These are phyloP conservation scores for Cecropterus lyciades DNA, from an alignment of 1,140 invertebrate species.

Conservation along the genomic window DNA sequence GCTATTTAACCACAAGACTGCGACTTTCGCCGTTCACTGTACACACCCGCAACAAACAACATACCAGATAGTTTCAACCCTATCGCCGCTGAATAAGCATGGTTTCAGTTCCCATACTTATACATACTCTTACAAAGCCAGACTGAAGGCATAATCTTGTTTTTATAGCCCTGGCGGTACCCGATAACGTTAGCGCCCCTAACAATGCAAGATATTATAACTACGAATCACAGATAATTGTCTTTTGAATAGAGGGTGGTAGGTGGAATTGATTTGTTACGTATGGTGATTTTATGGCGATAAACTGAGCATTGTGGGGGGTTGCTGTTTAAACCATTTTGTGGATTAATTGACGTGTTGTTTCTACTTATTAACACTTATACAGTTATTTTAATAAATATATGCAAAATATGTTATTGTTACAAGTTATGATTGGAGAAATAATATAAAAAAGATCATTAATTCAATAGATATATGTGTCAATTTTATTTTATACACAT, in stretches of 20 bases:
- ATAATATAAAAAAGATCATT: too few species aligned
- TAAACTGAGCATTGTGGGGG: constrained; percentile 35
- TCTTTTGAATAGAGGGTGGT: constrained; percentile 47
- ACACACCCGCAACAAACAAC: constrained; percentile 16
- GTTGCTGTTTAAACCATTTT: constrained; percentile 4
- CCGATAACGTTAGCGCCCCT: constrained; percentile 71
- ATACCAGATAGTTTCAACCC: constrained; percentile 13
- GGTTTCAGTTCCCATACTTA: constrained; percentile 20
- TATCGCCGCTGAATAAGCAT: constrained; percentile 24
- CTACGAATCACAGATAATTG: constrained; percentile 75
- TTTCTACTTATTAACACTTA: too few species aligned
- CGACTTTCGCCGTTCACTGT: constrained; percentile 12
- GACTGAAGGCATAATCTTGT: constrained; percentile 79
- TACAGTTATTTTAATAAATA: too few species aligned
- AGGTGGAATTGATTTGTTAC: constrained; percentile 71
- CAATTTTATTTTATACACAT: too few species aligned
- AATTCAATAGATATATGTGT: too few species aligned
- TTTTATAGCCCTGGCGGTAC: constrained; percentile 80
- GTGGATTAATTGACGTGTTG: neutral
- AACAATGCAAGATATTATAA: constrained; percentile 77
- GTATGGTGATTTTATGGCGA: constrained; percentile 43
- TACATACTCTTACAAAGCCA: constrained; percentile 39
- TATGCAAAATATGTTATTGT: too few species aligned
- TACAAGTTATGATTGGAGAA: too few species aligned
- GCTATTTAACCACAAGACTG: constrained; percentile 23